phyloP scores from a whole-genome alignment of 2,797 vertebrate species.

The Astyanax mexicanus region DNA sequence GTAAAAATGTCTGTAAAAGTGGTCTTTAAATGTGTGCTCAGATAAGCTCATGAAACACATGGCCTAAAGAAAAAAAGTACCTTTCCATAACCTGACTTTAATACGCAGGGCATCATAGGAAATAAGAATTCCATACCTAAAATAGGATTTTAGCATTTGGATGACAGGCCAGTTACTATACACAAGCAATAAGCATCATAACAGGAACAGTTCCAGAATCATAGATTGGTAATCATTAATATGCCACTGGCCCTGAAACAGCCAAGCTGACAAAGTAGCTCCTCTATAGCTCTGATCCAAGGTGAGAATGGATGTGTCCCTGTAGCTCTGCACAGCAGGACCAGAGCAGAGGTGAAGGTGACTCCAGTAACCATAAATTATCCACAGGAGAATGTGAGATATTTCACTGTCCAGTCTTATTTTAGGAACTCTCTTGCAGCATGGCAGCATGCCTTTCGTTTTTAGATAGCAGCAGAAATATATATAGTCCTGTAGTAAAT shows the following conservation, averaged over 20 bases:
- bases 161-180: neutral
- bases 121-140: neutral
- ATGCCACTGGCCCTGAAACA: neutral
- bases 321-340: neutral
- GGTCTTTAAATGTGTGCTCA: too few species aligned
- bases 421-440: neutral
- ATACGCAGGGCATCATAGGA: neutral
- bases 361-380: constrained; percentile 6
- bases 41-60: too few species aligned
- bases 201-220: neutral
- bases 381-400: neutral
- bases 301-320: neutral
- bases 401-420: neutral
- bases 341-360: constrained; percentile 2
- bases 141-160: neutral
- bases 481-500: too few species aligned
- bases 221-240: neutral
- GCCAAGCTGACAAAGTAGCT: neutral
- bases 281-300: neutral
- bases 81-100: neutral
- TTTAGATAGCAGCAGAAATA: neutral
- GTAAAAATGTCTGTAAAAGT: too few species aligned
- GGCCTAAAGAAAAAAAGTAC: too few species aligned
- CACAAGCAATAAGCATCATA: constrained; percentile 1
- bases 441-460: neutral